Conservation (phyloP, 2,797 vertebrate species). For the Anas acuta region DNA sequence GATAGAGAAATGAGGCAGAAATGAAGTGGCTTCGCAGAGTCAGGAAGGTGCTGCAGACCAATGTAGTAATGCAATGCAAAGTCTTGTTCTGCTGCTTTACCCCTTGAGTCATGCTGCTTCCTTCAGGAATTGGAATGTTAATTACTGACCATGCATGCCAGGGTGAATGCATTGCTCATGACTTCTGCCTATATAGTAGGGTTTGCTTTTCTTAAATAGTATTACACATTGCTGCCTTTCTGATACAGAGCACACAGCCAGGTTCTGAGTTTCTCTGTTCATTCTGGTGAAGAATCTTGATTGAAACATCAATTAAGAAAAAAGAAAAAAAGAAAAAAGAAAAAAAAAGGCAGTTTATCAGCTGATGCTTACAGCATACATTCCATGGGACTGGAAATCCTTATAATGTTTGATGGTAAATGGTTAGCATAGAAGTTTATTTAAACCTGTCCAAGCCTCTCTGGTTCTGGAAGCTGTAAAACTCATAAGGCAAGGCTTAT, state of each 20-base stretch:
- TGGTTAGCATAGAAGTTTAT: background rate
- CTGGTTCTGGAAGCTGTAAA: constrained; percentile 21
- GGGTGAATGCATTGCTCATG: background rate
- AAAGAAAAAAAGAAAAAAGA: background rate
- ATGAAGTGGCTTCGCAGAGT: background rate
- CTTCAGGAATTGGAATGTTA: background rate
- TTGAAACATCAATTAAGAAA: constrained; percentile 10
- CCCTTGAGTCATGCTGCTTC: background rate
- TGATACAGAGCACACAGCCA: background rate
- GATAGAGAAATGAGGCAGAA: background rate
- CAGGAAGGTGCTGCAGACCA: background rate
- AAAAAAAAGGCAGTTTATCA: background rate
- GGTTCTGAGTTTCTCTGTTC: background rate
- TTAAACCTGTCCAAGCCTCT: constrained; percentile 6
- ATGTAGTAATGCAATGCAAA: background rate
- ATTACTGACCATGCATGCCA: background rate
- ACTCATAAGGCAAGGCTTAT: background rate
- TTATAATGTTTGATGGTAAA: background rate
- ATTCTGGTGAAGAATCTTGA: background rate
- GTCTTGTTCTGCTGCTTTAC: background rate
- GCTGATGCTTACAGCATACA: background rate
- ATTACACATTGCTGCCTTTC: background rate
- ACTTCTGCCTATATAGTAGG: background rate
- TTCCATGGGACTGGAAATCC: background rate
- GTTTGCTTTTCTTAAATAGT: background rate